These are phyloP conservation scores for Myiozetetes cayanensis DNA, from an alignment of 2,113 vertebrate genomes.

Conservation along the genomic window DNA sequence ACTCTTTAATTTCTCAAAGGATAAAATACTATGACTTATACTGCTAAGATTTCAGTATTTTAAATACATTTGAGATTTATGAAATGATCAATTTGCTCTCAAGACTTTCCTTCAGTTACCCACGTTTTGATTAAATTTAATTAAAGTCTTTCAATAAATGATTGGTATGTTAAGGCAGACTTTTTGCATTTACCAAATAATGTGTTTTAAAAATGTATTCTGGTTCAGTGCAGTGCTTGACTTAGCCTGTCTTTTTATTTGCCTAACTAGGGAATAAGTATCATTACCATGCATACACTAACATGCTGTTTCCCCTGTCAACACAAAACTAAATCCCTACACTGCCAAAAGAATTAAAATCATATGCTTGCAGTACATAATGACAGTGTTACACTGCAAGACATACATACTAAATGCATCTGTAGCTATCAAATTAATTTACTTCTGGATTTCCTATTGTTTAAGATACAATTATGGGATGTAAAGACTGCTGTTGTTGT, in stretches of 20 bases:
- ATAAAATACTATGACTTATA: not conserved
- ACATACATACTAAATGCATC: not conserved
- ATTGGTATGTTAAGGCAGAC: not conserved
- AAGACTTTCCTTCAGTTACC: not conserved
- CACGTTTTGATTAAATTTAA: not conserved
- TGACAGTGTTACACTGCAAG: not conserved
- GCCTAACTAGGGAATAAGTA: conserved; percentile 25
- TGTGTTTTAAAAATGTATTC: not conserved
- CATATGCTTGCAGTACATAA: not conserved
- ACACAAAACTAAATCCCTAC: conserved; percentile 20
- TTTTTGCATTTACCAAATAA: not conserved
- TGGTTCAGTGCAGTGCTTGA: not conserved
- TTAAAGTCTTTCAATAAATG: not conserved
- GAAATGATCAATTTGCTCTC: not conserved
- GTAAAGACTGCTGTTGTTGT: not conserved
- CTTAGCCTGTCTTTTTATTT: conserved; percentile 38
- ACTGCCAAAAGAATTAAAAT: conserved; percentile 29
- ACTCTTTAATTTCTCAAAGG: not conserved
- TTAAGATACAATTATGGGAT: conserved; percentile 24
- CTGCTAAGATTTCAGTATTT: not conserved
- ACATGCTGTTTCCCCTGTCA: conserved; percentile 3
- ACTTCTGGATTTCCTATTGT: conserved; percentile 33
- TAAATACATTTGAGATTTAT: not conserved
- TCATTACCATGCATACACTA: conserved; percentile 33
- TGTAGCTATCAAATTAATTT: conserved; percentile 53